phyloP scores from a whole-genome alignment of 2,113 vertebrate genomes.

The Prunella himalayana region DNA sequence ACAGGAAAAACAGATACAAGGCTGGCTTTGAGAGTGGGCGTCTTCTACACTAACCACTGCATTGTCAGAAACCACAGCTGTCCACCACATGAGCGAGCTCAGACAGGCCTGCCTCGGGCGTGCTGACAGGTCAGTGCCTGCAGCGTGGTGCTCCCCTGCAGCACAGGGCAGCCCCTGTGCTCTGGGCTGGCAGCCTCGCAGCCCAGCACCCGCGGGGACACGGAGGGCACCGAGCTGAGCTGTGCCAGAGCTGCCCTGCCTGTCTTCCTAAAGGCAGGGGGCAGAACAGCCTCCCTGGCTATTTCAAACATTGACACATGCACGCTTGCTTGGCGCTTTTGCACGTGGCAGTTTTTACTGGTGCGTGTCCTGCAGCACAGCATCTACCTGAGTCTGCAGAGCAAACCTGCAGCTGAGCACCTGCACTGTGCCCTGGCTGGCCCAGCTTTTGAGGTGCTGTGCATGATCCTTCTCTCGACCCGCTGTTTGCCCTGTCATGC shows the following conservation, averaged over 20 bases:
- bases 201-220: rapidly evolving
- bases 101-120: not conserved
- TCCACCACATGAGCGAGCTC: slow-evolving; percentile 37
- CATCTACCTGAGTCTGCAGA: rapidly evolving
- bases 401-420: not conserved
- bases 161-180: not conserved
- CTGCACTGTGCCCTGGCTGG: rapidly evolving
- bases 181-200: rapidly evolving
- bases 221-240: rapidly evolving
- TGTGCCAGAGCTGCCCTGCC: not conserved
- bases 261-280: not conserved
- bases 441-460: rapidly evolving
- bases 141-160: not conserved
- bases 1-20: slow-evolving; percentile 52
- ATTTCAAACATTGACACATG: not conserved
- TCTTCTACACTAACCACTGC: not conserved
- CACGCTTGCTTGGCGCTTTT: rapidly evolving
- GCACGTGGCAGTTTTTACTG: rapidly evolving
- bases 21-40: slow-evolving; percentile 38
- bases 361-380: rapidly evolving
- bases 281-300: not conserved
- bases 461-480: rapidly evolving
- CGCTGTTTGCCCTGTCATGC: rapidly evolving
- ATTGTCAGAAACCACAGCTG: slow-evolving; percentile 48
- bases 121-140: not conserved